Conservation (phyloP, 1,140 invertebrate genomes). For the Hesperophylax magnus region DNA sequence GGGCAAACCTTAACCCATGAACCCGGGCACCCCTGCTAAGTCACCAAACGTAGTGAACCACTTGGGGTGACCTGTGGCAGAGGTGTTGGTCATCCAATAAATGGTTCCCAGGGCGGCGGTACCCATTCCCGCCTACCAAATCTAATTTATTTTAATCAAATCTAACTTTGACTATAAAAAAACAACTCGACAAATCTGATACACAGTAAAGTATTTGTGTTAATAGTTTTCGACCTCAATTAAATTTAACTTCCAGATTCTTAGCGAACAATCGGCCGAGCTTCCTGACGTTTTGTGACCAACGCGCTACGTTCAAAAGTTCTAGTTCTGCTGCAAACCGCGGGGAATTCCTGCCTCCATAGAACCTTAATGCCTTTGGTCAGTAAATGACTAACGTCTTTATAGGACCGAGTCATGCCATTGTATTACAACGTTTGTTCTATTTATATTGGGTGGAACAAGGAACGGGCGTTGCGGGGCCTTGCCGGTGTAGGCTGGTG, state of each 20-base stretch:
- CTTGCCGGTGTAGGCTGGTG: too few relatives aligned
- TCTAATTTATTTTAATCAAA: too few relatives aligned
- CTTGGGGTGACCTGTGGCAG: too few relatives aligned
- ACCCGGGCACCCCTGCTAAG: too few relatives aligned
- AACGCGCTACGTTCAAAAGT: background rate
- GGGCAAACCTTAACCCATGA: too few relatives aligned
- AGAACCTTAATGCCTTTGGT: conserved; percentile 36
- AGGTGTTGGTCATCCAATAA: too few relatives aligned
- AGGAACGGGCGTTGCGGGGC: background rate
- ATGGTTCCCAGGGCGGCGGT: too few relatives aligned
- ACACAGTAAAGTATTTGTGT: background rate
- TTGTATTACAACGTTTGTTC: conserved; percentile 25
- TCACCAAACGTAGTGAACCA: too few relatives aligned
- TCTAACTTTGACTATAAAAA: too few relatives aligned
- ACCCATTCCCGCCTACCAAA: too few relatives aligned
- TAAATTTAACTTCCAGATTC: conserved; percentile 9
- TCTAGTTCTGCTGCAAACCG: too few relatives aligned
- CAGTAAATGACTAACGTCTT: conserved; percentile 45
- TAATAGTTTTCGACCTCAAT: background rate
- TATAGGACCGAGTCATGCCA: conserved; percentile 49
- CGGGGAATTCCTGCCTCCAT: conserved; percentile 8
- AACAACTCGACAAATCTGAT: background rate
- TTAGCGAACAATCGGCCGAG: background rate
- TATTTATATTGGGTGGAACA: background rate
- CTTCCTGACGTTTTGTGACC: conserved; percentile 5